A percentile compares a stretch with the other conserved stretches of the same genome.
These are phyloP conservation scores for Synergus laeviventris DNA, from an alignment of 2,888 invertebrate genomes.

Conservation along the genomic window DNA sequence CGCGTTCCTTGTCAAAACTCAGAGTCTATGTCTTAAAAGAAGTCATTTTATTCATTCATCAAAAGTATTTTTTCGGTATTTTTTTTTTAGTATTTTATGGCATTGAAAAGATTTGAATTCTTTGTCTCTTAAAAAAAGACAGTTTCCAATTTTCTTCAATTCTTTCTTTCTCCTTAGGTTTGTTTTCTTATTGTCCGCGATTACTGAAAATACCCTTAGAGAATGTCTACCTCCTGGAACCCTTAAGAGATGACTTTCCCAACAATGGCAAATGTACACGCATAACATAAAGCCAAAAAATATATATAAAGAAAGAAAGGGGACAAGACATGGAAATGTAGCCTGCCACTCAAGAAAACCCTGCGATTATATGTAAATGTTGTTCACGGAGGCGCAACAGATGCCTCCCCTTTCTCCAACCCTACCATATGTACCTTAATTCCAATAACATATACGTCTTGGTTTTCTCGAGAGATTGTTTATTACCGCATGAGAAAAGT, in stretches of 20 bases:
- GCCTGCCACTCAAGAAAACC: constrained; percentile 54
- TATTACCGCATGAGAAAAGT: constrained; percentile 64
- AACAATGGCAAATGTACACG: constrained; percentile 51
- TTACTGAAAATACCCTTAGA: constrained; percentile 3
- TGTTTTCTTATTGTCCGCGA: not conserved
- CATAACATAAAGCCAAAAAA: constrained; percentile 40
- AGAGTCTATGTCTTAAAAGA: not conserved
- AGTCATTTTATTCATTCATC: too few relatives aligned
- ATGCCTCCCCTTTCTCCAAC: constrained; percentile 65
- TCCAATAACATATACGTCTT: constrained; percentile 65
- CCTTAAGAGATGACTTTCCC: constrained; percentile 50
- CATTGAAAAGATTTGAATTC: not conserved
- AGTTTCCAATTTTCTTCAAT: not conserved
- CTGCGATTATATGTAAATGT: constrained; percentile 74
- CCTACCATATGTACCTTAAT: constrained; percentile 62
- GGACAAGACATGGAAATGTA: constrained; percentile 50
- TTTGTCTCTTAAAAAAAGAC: not conserved
- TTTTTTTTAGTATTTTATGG: too few relatives aligned
- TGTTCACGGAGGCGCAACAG: constrained; percentile 74
- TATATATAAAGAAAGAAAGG: constrained; percentile 48
- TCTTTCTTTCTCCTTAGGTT: not conserved
- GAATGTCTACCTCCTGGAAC: constrained; percentile 29
- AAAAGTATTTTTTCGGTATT: too few relatives aligned
- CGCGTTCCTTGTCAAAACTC: not conserved
- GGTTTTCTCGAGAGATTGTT: constrained; percentile 62